Evolutionary conservation across 2,797 vertebrate species (phyloP), one percentile per base, ranked within the genome.

Genomic region (Parotocinclus haroldoi): DNA sequence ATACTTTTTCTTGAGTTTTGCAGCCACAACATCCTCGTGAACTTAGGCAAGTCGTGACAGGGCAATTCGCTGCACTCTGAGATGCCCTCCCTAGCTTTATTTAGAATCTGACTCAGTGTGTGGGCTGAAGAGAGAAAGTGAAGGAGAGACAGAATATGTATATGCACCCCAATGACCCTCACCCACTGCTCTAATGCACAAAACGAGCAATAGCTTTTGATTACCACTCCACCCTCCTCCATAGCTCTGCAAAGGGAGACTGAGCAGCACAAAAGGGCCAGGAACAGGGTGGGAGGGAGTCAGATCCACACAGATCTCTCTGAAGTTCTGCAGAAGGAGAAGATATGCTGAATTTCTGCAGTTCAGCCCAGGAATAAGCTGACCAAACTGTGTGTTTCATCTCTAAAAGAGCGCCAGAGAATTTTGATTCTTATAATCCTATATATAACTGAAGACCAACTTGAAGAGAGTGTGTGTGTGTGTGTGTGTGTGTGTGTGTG

Each of bases 41-140:
- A 53, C 59, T 39, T 18, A 14, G 19, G 64, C n/a, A n/a, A 69
- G 63, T 72, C 61, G 16, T 44, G 13, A 68, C 11, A n/a, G 58
- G 7, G 12, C 4, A 38, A 63, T 65, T 19, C 45, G 27, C 44
- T 53, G 40, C 37, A 42, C 49, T 17, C 11, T 53, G 54, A 63
- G 62, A 44, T 62, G 19, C 54, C 38, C 66, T 51, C 27, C 50
- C 52, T 45, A 60, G 63, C 49, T 72, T 72, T 69, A 69, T 72
- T 66, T 66, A 70, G 69, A 70, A 38, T 49, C 96, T 98, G 85
- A 76, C 51, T 67, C 72, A 87, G 84, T 78, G 81, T 88, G 85
- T 87, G 86, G 78, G 74, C 89, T 1, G 54, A 51, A 44, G 55
- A 71, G 61, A 69, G 50, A 55, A 49, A 72, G 63, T 52, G 39